phyloP scores from a whole-genome alignment of 2,888 invertebrate species.

The Andrena trimmerana region DNA sequence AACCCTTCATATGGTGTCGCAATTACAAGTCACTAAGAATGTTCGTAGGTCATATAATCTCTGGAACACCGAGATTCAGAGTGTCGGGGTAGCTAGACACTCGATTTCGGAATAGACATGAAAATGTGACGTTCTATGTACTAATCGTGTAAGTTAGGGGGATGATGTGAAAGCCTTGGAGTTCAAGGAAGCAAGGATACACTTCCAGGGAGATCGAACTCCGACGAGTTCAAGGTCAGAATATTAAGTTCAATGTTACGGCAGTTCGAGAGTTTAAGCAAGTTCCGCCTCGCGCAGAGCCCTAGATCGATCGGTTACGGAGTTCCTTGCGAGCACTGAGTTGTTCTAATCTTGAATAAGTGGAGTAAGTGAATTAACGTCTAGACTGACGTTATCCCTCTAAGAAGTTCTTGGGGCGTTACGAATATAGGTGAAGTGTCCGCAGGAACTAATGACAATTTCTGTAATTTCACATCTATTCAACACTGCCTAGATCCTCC shows the following conservation, averaged over 20 bases:
- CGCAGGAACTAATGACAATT: neutral
- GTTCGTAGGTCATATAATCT: neutral
- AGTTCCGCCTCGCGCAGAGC: neutral
- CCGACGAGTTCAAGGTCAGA: neutral
- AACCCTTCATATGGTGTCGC: conserved; percentile 42
- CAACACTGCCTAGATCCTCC: neutral
- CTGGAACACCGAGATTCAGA: neutral
- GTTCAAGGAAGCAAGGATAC: neutral
- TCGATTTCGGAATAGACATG: neutral
- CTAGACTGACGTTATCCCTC: neutral
- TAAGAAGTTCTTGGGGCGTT: neutral
- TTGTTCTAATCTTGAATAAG: conserved; percentile 4
- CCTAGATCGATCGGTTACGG: neutral
- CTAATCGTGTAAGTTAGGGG: no score
- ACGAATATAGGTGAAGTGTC: neutral
- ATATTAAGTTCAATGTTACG: conserved; percentile 14
- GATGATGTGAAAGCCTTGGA: neutral
- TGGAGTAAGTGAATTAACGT: neutral
- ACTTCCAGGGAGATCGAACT: neutral
- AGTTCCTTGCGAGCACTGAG: neutral
- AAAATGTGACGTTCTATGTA: no score
- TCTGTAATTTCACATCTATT: neutral
- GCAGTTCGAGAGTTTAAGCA: neutral
- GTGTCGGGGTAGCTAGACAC: neutral
- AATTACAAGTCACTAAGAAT: conserved; percentile 45